Base-by-base conservation (phyloP, 2,113 vertebrate genomes). In the Brachirus orientalis region DNA sequence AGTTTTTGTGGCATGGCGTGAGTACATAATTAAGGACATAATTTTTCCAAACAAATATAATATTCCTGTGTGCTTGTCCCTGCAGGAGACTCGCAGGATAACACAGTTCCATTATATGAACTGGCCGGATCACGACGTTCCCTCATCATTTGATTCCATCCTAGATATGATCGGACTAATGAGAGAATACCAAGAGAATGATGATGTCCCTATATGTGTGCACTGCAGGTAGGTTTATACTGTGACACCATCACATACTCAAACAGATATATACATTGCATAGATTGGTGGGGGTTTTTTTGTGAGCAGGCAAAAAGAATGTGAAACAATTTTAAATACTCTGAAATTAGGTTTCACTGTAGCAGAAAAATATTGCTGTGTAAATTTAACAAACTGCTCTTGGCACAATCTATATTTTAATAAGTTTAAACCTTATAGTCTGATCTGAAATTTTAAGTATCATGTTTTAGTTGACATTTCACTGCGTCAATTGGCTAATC, bases 61-160 rank as follows among this genome's bases (percentile, higher is more conserved):
- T 1, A 8, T 48, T 37, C n/a, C 0, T 1, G 0, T 12, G 0
- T 46, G 0, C 72, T 12, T 67, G 1, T 54, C 5, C 8, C 61
- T 58, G 22, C 52, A 99, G 98, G 97, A 98, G 80, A 94, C 93
- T 1, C 95, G 97, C 53, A 94, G 95, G 75, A 84, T 99, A 33
- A 96, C 96, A 50, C 98, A 99, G 40, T 99, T 99, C 85, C 98
- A 99, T 92, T 99, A 99, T 53, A 94, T 98, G 53, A 99, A 99
- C 90, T 99, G 98, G 98, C 98, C 98, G 0, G 98, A 99, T 85
- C 98, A 99, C 1, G 98, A 99, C 58, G 98, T 99, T 53, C 98
- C 98, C 33, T 97, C 98, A 0, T 98, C 96, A 0, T 99, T 99
- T 77, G 97, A 99, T 91, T 99, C 98, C 72, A 99, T 99, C 84